Percentiles rank a stretch among this genome's conserved stretches.
These are phyloP conservation scores for Hemiprocne comata DNA, from an alignment of 2,113 vertebrate genomes.

Conservation along the genomic window DNA sequence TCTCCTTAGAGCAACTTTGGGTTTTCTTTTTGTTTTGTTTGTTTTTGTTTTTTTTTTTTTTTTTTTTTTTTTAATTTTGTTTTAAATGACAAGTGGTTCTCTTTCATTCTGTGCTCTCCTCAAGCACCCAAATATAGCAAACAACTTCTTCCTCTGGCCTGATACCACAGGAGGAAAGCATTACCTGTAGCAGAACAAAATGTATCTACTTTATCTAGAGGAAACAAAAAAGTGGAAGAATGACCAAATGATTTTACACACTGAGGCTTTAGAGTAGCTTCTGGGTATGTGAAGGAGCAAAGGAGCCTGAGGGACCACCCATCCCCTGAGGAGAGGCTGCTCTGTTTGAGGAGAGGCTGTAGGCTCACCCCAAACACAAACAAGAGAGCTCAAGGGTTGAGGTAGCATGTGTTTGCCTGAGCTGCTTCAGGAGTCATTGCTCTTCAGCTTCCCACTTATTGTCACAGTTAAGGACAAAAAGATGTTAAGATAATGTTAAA, in stretches of 20 bases:
- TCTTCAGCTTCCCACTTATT: not conserved
- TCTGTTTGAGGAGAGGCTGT: not conserved
- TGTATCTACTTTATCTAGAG: not conserved
- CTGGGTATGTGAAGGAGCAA: not conserved
- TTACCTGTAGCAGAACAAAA: constrained; percentile 12
- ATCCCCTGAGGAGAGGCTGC: not conserved
- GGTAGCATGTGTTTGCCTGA: not conserved
- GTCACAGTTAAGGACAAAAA: not conserved
- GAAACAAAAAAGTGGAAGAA: not conserved
- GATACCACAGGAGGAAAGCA: not conserved
- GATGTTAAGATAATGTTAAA: not conserved
- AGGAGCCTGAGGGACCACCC: not conserved
- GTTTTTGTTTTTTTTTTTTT: not conserved
- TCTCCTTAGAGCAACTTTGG: not conserved
- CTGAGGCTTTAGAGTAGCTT: not conserved
- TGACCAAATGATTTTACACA: not conserved
- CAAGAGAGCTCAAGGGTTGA: not conserved
- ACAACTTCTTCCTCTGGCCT: not conserved
- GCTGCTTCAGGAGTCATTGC: not conserved
- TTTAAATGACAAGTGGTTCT: not conserved
- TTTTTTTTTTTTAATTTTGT: not conserved
- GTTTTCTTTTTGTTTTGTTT: not conserved
- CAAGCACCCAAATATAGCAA: not conserved
- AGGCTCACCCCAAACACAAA: not conserved
- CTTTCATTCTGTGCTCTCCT: not conserved